Evolutionary conservation across 2,797 vertebrate species (phyloP), one percentile per base, ranked within the genome.

Genomic region (Leptodactylus fallax): DNA sequence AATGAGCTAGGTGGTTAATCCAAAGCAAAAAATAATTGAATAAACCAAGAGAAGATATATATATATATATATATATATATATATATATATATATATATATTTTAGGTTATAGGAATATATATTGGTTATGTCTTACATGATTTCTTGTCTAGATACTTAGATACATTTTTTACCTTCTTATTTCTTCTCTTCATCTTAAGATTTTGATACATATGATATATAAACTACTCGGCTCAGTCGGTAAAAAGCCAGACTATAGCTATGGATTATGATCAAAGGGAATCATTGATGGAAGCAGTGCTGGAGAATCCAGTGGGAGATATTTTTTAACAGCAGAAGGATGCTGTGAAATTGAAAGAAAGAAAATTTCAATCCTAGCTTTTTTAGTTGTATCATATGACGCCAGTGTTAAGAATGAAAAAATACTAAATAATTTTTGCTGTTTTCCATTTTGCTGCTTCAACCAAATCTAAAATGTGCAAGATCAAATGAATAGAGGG

Each of bases 241-340:
- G 56, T 49, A 47, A 23, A 19, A 79, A 6, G 12, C 4, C 10
- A 51, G 71, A 21, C 79, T 81, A 90, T 92, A 92, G 85, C 87
- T 85, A 90, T 91, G 90, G 92, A 91, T 93, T 91, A 90, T 93
- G 92, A 94, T 95, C 92, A 95, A 94, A 95, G 91, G 85, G 94
- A 95, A 95, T 94, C 90, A 93, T 95, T 95, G 92, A 95, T 94
- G 91, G 91, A 82, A 90, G 71, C 92, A 90, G 92, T 91, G 90
- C 87, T 88, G 90, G 87, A 89, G 90, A 87, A 93, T 92, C 90
- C 91, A 91, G 45, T 21, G 90, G 91, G 92, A 93, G 55, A 49
- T 17, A 90, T 87, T 60, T 83, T 61, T 79, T 80, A 67, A 12
- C 51, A 69, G 13, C 76, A 79, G 61, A 27, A 51, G 81, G 60